Conservation (phyloP, 2,888 invertebrate species). For the Mamestra brassicae region DNA sequence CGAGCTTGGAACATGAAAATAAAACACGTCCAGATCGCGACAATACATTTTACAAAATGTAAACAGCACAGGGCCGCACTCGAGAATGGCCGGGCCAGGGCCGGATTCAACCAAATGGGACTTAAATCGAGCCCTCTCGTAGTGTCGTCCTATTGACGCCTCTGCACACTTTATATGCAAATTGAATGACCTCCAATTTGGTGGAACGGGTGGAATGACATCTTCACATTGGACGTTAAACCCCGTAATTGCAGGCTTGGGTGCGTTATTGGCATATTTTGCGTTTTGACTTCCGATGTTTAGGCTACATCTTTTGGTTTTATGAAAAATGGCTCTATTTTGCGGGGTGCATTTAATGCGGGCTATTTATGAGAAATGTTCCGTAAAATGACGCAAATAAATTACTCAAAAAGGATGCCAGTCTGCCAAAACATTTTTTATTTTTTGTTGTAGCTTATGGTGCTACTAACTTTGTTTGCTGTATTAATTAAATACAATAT, state of each 20-base stretch:
- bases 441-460: not conserved
- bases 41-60: constrained; percentile 56
- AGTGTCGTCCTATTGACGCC: constrained; percentile 76
- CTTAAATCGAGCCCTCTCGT: constrained; percentile 72
- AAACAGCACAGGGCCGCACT: constrained; percentile 52
- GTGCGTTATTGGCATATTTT: constrained; percentile 71
- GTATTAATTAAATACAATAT: no score
- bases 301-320: constrained; percentile 51
- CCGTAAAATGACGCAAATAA: not conserved
- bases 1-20: constrained; percentile 25
- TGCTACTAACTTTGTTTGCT: no score
- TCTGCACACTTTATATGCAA: constrained; percentile 85
- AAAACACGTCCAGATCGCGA: constrained; percentile 41
- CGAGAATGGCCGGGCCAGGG: constrained; percentile 51
- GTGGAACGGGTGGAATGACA: constrained; percentile 76
- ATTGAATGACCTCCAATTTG: constrained; percentile 87
- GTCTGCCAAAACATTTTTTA: not conserved
- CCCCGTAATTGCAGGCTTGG: constrained; percentile 73
- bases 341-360: constrained; percentile 10
- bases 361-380: not conserved
- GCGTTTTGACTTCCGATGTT: constrained; percentile 60
- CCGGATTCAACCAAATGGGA: constrained; percentile 57
- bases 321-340: constrained; percentile 25
- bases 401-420: not conserved
- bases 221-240: constrained; percentile 77